A percentile compares a stretch with the other conserved stretches of the same genome.
phyloP scores from a whole-genome alignment of 2,888 invertebrate species.

The Drosophila neutralis region DNA sequence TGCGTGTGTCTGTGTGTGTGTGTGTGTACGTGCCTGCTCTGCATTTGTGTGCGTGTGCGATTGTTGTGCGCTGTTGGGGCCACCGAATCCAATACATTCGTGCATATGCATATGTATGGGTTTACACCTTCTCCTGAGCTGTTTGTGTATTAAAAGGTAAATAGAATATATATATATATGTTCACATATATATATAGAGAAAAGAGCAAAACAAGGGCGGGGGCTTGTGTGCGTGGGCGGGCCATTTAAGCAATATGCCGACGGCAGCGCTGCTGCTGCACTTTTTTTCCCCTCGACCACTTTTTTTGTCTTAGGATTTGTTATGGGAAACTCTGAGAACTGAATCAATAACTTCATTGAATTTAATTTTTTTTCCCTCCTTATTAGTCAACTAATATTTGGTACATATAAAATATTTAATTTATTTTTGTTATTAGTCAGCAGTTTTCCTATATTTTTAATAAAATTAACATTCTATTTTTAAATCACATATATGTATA shows the following conservation, averaged over 20 bases:
- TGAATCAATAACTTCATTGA: not conserved
- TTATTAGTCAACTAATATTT: not conserved
- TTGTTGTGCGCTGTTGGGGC: conserved; percentile 15
- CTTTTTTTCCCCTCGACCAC: conserved; percentile 16
- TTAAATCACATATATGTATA: not conserved
- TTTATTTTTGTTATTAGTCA: no score
- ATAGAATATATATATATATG: conserved; percentile 47
- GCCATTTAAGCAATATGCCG: conserved; percentile 13
- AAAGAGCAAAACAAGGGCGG: conserved; percentile 58
- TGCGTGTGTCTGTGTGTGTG: conserved; percentile 14
- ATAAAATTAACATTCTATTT: not conserved
- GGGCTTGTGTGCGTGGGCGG: conserved; percentile 48
- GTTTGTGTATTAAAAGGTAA: conserved; percentile 70
- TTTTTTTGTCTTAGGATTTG: conserved; percentile 14
- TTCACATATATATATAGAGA: conserved; percentile 20
- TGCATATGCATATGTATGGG: conserved; percentile 48
- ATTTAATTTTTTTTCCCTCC: not conserved
- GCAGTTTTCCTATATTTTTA: not conserved
- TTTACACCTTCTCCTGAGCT: conserved; percentile 67
- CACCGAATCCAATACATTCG: conserved; percentile 43
- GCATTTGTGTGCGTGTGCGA: conserved; percentile 26
- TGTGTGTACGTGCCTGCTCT: conserved; percentile 15
- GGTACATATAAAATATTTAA: no score
- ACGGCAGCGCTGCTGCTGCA: conserved; percentile 30
- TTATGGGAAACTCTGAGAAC: conserved; percentile 43